Conservation (phyloP, 2,113 vertebrate genomes). For the Nymphicus hollandicus region DNA sequence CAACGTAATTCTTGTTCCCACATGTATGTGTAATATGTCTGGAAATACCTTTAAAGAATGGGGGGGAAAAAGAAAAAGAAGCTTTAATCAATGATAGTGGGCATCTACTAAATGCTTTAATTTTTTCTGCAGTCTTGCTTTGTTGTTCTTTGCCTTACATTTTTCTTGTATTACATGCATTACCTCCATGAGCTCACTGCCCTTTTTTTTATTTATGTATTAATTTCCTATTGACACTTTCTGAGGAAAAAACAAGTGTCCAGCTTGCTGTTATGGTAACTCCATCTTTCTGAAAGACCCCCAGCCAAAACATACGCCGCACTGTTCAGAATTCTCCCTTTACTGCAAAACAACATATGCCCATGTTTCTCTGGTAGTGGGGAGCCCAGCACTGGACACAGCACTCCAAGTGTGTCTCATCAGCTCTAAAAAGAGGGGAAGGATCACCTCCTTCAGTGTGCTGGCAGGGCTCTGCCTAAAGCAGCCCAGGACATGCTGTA, state of each 20-base stretch:
- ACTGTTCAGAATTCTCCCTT: not conserved
- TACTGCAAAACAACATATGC: not conserved
- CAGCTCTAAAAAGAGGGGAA: no score
- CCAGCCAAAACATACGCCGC: no score
- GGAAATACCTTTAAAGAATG: not conserved
- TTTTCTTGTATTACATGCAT: not conserved
- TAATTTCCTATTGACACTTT: not conserved
- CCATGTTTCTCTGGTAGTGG: fast-evolving
- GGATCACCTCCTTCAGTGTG: not conserved
- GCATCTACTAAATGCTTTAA: not conserved
- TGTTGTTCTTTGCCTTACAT: not conserved
- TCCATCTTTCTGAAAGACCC: not conserved
- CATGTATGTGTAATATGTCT: not conserved
- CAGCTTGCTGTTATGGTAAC: not conserved
- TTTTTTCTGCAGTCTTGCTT: not conserved
- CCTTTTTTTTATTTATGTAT: not conserved
- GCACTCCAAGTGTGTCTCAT: fast-evolving
- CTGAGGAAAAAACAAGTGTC: not conserved
- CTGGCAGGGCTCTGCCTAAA: not conserved
- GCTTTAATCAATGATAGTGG: not conserved
- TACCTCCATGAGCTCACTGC: not conserved
- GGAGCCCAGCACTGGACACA: not conserved
- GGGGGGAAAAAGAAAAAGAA: no score
- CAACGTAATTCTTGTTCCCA: not conserved
- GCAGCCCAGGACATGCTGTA: not conserved